Evolutionary conservation across 2,113 vertebrate genomes (phyloP).

Genomic region (Nothoprocta perdicaria): DNA sequence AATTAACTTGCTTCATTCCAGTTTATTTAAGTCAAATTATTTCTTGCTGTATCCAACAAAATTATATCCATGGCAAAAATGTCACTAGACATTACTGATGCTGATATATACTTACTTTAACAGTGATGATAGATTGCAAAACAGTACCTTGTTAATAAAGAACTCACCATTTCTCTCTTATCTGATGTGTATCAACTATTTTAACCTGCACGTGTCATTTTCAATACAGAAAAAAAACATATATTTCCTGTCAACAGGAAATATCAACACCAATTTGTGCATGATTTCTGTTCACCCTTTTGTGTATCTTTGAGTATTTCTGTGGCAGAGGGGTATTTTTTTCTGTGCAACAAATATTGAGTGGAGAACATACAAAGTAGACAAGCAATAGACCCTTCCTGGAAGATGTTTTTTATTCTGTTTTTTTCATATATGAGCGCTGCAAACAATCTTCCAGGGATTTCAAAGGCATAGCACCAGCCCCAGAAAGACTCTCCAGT

Average conservation of each 20-base stretch:
- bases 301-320: background rate
- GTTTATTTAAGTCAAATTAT: constrained; percentile 37
- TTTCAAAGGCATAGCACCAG: background rate
- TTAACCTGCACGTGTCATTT: background rate
- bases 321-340: background rate
- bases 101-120: background rate
- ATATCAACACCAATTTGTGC: background rate
- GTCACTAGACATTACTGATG: constrained; percentile 8
- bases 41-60: constrained; percentile 26
- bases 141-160: background rate
- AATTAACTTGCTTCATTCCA: constrained; percentile 46
- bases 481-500: background rate
- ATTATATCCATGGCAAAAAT: constrained; percentile 39
- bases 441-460: background rate
- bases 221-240: background rate
- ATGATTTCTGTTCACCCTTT: background rate
- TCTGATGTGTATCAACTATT: background rate
- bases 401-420: background rate
- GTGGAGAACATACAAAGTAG: background rate
- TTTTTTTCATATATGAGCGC: background rate
- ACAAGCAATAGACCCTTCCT: background rate
- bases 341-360: background rate
- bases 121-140: background rate
- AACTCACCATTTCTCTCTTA: background rate
- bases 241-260: background rate